phyloP scores from a whole-genome alignment of 2,797 vertebrate genomes.

The Chiloscyllium punctatum region DNA sequence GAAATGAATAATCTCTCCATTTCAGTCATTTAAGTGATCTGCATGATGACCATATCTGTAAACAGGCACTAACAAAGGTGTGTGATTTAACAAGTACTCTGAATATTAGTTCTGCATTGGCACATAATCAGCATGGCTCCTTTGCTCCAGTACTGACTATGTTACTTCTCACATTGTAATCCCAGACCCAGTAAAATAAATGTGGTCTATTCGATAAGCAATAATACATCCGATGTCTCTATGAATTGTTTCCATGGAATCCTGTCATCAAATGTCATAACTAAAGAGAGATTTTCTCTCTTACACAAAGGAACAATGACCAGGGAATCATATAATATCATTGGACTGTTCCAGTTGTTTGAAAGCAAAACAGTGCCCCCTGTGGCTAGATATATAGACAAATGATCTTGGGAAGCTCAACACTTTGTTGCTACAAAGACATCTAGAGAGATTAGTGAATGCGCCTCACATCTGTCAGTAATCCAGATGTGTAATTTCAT shows the following conservation, averaged over 20 bases:
- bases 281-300: constrained; percentile 11
- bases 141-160: not conserved
- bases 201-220: not conserved
- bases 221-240: not conserved
- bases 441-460: not conserved
- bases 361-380: constrained; percentile 1
- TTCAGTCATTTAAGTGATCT: not conserved
- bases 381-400: not conserved
- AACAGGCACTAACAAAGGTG: not conserved
- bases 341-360: not conserved
- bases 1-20: not conserved
- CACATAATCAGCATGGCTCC: too few species aligned
- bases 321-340: not conserved
- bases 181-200: not conserved
- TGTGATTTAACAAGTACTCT: not conserved
- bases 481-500: constrained; percentile 18
- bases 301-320: not conserved
- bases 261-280: not conserved
- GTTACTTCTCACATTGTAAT: not conserved
- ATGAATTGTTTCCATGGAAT: not conserved
- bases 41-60: not conserved
- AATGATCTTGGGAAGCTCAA: not conserved
- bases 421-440: not conserved
- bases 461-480: not conserved
- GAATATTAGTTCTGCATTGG: not conserved